Evolutionary conservation across 2,113 vertebrate genomes (phyloP), one percentile per base, ranked within the genome.

Genomic region (Callopanchax toddi): DNA sequence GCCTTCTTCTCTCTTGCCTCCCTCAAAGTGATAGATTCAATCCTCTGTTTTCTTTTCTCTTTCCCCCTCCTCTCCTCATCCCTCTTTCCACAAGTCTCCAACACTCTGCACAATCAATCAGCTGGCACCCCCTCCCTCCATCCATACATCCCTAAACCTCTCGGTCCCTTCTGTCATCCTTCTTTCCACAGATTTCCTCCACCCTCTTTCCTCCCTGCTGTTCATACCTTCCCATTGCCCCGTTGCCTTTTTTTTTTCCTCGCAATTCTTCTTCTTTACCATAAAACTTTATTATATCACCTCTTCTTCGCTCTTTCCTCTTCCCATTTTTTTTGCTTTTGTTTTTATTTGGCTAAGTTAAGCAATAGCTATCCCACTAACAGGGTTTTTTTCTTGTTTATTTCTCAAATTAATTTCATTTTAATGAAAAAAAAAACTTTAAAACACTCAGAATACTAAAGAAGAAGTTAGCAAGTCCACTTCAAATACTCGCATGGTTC

Each of bases 71-170:
- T 85, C 79, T 83, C 59, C 46, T 84, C 60, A 67, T 85, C 82
- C 67, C 74, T 78, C 78, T 82, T 82, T 85, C 79, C 83, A 78
- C 80, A 89, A 93, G 93, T 95, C 92, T 92, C 91, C 85, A 93
- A 90, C 91, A 91, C 92, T 89, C 92, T 74, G 82, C 72, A 84
- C 92, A 89, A 95, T 97, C 94, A 95, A 97, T 97, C 95, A 95
- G 91, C 83, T 61, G 79, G 69, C 80, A 87, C 67, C 74, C 75
- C 66, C 63, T 57, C 67, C 82, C 76, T 67, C 66, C 63, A 65
- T 81, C 76, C 69, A 71, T 79, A 63, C 76, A 70, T 81, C 74
- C 74, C 74, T 70, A 82, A 81, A 74, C 71, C 76, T 81, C 81
- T 75, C 32, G 66, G 60, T 84, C 84, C 74, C 64, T 37, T 80